Percentiles rank a stretch among this genome's conserved stretches.
These are phyloP conservation scores for Pseudeuparius sepicola DNA, from an alignment of 2,888 invertebrate species.

Conservation along the genomic window DNA sequence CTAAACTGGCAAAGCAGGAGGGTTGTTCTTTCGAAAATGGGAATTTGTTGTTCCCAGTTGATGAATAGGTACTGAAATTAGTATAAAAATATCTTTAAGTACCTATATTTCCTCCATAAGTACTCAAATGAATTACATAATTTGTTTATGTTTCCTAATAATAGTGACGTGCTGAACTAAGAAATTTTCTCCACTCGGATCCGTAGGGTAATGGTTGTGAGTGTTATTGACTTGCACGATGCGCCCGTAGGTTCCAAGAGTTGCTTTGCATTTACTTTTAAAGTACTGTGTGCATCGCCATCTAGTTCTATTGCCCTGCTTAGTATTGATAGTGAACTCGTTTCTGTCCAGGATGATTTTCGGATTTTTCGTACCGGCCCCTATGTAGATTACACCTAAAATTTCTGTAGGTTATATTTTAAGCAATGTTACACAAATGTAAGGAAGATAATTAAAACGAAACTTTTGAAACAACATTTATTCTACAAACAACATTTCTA, in stretches of 20 bases:
- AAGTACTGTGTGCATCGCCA: slow-evolving; percentile 27
- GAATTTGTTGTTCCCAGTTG: too few relatives aligned
- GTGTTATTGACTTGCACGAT: slow-evolving; percentile 21
- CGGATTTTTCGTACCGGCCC: slow-evolving; percentile 24
- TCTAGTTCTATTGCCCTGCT: slow-evolving; percentile 23
- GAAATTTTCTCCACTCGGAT: slow-evolving; percentile 18
- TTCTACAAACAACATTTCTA: too few relatives aligned
- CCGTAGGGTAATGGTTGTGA: slow-evolving; percentile 24
- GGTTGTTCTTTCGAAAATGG: too few relatives aligned
- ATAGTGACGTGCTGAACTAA: slow-evolving; percentile 17
- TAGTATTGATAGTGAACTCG: slow-evolving; percentile 25
- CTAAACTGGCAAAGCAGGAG: too few relatives aligned
- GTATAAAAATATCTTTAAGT: too few relatives aligned
- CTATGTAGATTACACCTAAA: slow-evolving; percentile 23
- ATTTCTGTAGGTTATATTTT: slow-evolving; percentile 8
- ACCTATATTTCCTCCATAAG: too few relatives aligned
- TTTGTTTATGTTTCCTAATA: slow-evolving; percentile 9
- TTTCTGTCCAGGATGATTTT: slow-evolving; percentile 26
- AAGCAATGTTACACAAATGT: too few relatives aligned
- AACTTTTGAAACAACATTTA: too few relatives aligned
- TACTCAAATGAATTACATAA: too few relatives aligned
- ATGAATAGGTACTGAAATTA: too few relatives aligned
- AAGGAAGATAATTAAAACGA: too few relatives aligned
- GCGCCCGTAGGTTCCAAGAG: slow-evolving; percentile 24
- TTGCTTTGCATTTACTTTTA: slow-evolving; percentile 26